Conservation (phyloP, 2,888 invertebrate species). For the Caenorhabditis parvicauda region DNA sequence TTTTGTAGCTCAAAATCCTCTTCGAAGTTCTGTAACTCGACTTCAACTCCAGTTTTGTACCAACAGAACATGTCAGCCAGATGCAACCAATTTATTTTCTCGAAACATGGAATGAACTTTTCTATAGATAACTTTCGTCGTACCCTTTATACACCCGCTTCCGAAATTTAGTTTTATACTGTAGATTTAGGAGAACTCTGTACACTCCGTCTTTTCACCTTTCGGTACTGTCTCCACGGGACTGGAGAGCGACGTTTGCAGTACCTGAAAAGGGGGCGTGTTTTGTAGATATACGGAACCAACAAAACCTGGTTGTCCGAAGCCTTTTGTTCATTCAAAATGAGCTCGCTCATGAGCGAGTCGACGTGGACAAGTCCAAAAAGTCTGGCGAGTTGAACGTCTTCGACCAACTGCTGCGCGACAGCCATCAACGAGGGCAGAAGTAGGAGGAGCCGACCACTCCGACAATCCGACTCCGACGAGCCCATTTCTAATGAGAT, state of each 20-base stretch:
- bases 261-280: constrained; percentile 7
- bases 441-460: constrained; percentile 44
- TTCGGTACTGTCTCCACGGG: constrained; percentile 17
- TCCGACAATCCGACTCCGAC: constrained; percentile 39
- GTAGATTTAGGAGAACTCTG: no score
- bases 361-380: constrained; percentile 57
- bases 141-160: no score
- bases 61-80: no score
- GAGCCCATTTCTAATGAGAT: no score
- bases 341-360: constrained; percentile 50
- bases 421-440: constrained; percentile 46
- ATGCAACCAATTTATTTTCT: no score
- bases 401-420: constrained; percentile 51
- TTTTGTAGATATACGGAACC: not conserved
- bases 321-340: constrained; percentile 40
- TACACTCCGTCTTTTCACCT: constrained; percentile 14
- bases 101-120: no score
- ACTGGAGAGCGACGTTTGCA: constrained; percentile 20
- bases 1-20: no score
- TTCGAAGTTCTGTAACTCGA: no score
- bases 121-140: no score
- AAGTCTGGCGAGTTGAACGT: constrained; percentile 53
- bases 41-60: no score
- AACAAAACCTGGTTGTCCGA: constrained; percentile 20
- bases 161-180: no score